A percentile compares a stretch with the other conserved stretches of the same genome.
Evolutionary conservation across 2,888 invertebrate genomes (phyloP).

Genomic region (Protophormia terraenovae): DNA sequence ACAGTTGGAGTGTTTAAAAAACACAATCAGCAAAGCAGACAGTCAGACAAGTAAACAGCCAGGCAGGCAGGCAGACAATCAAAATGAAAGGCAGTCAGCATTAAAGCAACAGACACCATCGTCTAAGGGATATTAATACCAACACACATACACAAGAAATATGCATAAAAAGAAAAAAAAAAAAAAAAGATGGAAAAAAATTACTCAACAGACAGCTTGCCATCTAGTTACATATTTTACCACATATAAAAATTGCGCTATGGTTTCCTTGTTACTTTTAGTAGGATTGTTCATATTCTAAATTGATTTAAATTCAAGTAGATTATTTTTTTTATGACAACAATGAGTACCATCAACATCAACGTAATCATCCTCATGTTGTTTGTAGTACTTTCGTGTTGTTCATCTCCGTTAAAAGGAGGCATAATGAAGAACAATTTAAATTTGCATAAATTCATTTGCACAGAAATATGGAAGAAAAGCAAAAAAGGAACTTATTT

Average conservation of each 20-base stretch:
- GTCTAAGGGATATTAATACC: not conserved
- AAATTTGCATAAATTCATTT: conserved; percentile 67
- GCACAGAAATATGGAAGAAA: not conserved
- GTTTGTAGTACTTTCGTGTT: conserved; percentile 53
- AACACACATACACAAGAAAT: not conserved
- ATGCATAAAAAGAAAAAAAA: not conserved
- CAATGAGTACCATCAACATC: conserved; percentile 63
- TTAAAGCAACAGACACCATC: conserved; percentile 37
- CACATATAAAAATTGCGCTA: conserved; percentile 40
- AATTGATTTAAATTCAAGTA: conserved; percentile 69
- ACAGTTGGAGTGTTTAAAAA: conserved; percentile 57
- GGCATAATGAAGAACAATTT: conserved; percentile 67
- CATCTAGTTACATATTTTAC: conserved; percentile 20
- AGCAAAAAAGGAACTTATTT: conserved; percentile 1
- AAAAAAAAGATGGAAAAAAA: not conserved
- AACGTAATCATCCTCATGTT: conserved; percentile 57
- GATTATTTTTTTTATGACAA: conserved; percentile 63
- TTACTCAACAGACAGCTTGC: not conserved
- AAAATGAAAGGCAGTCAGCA: conserved; percentile 18
- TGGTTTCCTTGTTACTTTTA: conserved; percentile 42
- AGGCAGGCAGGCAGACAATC: not conserved
- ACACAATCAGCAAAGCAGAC: conserved; percentile 12
- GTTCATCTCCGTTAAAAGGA: conserved; percentile 58
- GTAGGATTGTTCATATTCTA: conserved; percentile 65
- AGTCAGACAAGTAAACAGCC: not conserved